phyloP scores from a whole-genome alignment of 35 echinoderm and acorn worm species.

The Heliocidaris erythrogramma region DNA sequence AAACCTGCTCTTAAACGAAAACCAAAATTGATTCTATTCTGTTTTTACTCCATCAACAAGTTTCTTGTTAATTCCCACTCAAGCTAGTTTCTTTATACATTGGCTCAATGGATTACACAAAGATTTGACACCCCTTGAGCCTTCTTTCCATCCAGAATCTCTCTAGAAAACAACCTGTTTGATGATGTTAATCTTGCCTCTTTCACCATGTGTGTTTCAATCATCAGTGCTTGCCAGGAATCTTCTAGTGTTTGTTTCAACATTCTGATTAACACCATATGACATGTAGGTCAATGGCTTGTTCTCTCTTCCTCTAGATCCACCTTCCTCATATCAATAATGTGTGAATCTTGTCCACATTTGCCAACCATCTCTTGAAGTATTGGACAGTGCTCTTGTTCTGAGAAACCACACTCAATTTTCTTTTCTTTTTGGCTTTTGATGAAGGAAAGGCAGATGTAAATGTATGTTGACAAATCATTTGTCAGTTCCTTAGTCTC shows the following conservation, averaged over 20 bases:
- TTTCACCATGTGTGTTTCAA: background rate
- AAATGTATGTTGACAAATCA: too few species aligned
- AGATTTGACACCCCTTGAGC: background rate
- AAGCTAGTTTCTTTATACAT: background rate
- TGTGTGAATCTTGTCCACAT: too few species aligned
- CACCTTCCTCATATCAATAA: background rate
- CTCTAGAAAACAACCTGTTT: background rate
- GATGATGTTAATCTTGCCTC: background rate
- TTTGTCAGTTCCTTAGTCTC: too few species aligned
- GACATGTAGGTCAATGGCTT: background rate
- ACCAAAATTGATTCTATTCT: too few species aligned
- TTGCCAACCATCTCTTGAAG: too few species aligned
- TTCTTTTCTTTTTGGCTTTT: too few species aligned
- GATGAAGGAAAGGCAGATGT: too few species aligned
- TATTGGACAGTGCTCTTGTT: background rate
- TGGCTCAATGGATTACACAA: background rate
- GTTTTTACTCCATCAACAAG: background rate
- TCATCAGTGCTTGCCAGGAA: background rate
- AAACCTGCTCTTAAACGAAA: too few species aligned
- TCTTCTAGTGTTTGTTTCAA: slow-evolving; percentile 10
- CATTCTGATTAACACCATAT: background rate
- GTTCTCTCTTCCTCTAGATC: too few species aligned
- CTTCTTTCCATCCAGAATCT: too few species aligned
- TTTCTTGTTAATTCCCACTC: background rate
- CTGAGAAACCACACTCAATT: background rate